These are phyloP conservation scores for Drosophila mettleri DNA, from an alignment of 2,888 invertebrate species.

Conservation along the genomic window DNA sequence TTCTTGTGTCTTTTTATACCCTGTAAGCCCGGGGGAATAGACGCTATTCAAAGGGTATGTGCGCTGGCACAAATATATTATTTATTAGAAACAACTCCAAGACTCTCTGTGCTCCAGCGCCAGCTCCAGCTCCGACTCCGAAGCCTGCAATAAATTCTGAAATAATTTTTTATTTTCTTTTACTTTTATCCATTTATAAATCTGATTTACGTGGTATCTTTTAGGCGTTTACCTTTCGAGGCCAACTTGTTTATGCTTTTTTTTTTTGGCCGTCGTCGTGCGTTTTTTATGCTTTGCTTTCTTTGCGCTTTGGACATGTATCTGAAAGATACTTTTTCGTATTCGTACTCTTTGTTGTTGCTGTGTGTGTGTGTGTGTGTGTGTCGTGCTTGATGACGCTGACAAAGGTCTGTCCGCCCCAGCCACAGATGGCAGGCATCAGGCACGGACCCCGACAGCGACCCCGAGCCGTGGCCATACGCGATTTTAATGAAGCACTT, in stretches of 20 bases:
- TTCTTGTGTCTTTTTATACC: constrained; percentile 43
- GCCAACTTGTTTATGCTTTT: constrained; percentile 53
- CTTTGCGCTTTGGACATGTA: constrained; percentile 75
- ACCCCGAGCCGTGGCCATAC: constrained; percentile 62
- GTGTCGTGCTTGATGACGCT: constrained; percentile 72
- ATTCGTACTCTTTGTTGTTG: constrained; percentile 12
- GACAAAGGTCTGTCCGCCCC: constrained; percentile 74
- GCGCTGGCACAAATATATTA: constrained; percentile 1
- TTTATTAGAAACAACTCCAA: constrained; percentile 6
- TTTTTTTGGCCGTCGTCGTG: constrained; percentile 49
- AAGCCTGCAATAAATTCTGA: background rate
- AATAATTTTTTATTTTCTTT: background rate
- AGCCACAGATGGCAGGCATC: constrained; percentile 28
- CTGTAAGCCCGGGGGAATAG: constrained; percentile 8
- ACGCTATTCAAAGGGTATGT: background rate
- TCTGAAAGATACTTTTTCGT: constrained; percentile 73
- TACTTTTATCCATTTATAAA: background rate
- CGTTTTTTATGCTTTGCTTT: constrained; percentile 68
- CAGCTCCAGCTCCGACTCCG: background rate
- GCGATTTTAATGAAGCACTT: constrained; percentile 80
- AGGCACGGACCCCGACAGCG: constrained; percentile 35
- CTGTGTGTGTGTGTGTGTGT: constrained; percentile 52
- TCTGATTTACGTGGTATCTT: constrained; percentile 14
- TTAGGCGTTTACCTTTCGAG: constrained; percentile 4
- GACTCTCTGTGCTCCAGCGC: background rate